Evolutionary conservation across 2,888 invertebrate species (phyloP).

Genomic region (Mimachlamys varia): DNA sequence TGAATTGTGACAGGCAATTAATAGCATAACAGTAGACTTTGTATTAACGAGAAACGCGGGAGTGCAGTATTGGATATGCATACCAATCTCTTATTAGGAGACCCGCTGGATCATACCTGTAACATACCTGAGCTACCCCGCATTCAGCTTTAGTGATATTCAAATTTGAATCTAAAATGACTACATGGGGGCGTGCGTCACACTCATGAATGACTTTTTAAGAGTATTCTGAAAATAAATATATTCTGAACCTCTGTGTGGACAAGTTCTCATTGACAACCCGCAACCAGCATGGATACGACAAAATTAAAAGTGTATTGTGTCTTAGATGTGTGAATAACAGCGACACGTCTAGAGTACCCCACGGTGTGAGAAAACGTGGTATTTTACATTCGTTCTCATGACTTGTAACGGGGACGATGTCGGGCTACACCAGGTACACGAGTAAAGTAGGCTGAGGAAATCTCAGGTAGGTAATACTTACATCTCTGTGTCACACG

Average conservation of each 20-base stretch:
- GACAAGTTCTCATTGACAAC: constrained; percentile 21
- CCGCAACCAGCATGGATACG: constrained; percentile 27
- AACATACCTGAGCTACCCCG: constrained; percentile 18
- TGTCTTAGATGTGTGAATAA: constrained; percentile 20
- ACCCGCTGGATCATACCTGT: neutral
- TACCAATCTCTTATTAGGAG: neutral
- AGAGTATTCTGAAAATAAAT: constrained; percentile 34
- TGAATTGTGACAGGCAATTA: no score
- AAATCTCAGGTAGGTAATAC: neutral
- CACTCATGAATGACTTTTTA: constrained; percentile 21
- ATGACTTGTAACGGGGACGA: neutral
- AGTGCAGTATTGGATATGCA: neutral
- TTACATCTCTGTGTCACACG: neutral
- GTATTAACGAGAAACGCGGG: neutral
- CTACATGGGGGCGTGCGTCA: constrained; percentile 34
- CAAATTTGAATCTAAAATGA: constrained; percentile 24
- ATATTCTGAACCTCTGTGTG: neutral
- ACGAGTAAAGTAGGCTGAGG: neutral
- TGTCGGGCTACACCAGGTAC: neutral
- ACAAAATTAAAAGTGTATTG: constrained; percentile 15
- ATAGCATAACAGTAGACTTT: no score
- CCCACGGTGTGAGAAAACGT: neutral
- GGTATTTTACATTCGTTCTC: neutral
- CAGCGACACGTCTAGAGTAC: neutral
- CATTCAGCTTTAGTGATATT: constrained; percentile 8